Conservation (phyloP, 2,113 vertebrate genomes). For the Osmerus eperlanus region DNA sequence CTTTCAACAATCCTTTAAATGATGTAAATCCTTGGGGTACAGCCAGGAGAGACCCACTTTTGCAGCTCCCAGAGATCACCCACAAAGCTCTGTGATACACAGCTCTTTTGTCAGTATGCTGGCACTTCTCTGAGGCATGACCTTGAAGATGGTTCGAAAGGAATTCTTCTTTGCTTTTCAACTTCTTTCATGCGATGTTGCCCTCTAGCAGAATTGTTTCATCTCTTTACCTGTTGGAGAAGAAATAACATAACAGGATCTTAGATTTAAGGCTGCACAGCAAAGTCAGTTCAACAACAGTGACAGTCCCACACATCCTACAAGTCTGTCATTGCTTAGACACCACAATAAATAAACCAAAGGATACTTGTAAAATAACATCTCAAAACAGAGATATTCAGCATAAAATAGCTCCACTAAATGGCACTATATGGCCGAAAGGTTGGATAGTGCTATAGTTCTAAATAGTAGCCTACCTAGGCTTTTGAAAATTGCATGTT, state of each 20-base stretch:
- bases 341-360: not conserved
- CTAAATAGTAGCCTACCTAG: too few relatives aligned
- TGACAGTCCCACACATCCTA: not conserved
- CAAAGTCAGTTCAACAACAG: conserved; percentile 1
- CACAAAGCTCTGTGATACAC: conserved; percentile 3
- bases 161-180: not conserved
- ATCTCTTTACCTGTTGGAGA: conserved; percentile 34
- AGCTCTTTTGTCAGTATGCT: not conserved
- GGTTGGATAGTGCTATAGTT: too few relatives aligned
- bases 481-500: too few relatives aligned
- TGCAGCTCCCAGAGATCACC: not conserved
- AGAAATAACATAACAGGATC: conserved; percentile 32
- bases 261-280: not conserved
- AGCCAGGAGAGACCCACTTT: not conserved
- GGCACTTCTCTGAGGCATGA: conserved; percentile 30
- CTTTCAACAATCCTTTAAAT: conserved; percentile 8
- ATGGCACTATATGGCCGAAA: conserved; percentile 1
- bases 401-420: not conserved
- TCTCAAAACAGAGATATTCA: not conserved
- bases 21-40: not conserved
- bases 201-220: conserved; percentile 12
- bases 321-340: not conserved
- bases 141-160: not conserved
- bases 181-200: conserved; percentile 5
- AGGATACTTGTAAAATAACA: not conserved